A percentile compares a stretch with the other conserved stretches of the same genome.
Evolutionary conservation across 2,113 vertebrate species (phyloP).

Genomic region (Erythrocercus mccallii): DNA sequence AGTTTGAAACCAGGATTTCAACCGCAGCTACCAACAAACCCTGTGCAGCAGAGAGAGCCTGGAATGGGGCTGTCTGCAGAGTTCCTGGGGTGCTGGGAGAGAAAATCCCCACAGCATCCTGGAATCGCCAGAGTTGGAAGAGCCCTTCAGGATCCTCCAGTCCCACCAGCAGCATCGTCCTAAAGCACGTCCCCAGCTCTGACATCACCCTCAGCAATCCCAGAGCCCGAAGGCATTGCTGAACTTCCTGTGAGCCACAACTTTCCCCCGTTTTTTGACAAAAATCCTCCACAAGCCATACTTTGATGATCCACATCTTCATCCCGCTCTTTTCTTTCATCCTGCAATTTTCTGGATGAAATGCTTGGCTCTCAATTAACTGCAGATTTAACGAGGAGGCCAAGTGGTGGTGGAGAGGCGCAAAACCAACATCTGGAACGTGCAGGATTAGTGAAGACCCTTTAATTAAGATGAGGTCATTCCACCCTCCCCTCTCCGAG

Average conservation of each 20-base stretch:
- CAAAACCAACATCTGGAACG: background rate
- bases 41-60: background rate
- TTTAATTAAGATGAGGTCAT: background rate
- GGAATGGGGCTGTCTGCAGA: background rate
- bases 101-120: background rate
- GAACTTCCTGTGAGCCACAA: background rate
- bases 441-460: background rate
- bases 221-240: background rate
- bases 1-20: background rate
- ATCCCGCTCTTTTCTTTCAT: rapidly evolving
- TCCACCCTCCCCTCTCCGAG: background rate
- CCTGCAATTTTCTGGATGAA: background rate
- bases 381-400: background rate
- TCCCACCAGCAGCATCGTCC: background rate
- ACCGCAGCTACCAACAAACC: rapidly evolving
- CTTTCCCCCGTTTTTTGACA: background rate
- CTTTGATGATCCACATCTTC: rapidly evolving
- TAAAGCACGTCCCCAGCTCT: rapidly evolving
- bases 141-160: background rate
- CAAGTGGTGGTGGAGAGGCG: background rate
- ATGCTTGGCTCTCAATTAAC: background rate
- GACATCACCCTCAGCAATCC: background rate
- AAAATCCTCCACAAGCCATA: rapidly evolving
- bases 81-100: rapidly evolving
- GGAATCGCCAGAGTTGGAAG: rapidly evolving